Conservation (phyloP, 2,797 vertebrate species). For the Ptychadena robeensis region DNA sequence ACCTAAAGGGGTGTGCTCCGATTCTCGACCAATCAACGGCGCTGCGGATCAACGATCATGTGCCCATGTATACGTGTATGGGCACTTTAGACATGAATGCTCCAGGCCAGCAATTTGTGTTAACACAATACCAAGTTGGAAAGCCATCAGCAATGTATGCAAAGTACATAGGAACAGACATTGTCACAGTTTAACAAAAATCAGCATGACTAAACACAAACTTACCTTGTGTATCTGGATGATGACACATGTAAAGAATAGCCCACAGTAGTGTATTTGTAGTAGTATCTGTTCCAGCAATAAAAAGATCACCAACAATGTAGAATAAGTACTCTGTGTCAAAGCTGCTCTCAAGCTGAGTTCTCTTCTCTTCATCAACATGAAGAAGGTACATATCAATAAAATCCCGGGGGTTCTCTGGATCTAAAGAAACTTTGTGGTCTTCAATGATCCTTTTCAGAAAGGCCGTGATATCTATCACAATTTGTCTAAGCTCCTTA, state of each 20-base stretch:
- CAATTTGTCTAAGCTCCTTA: slow-evolving; percentile 83
- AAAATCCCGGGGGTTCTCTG: slow-evolving; percentile 85
- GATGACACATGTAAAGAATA: slow-evolving; percentile 87
- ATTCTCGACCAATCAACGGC: too few relatives aligned
- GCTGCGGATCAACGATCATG: too few relatives aligned
- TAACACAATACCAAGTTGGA: too few relatives aligned
- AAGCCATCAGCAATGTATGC: too few relatives aligned
- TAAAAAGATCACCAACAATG: slow-evolving; percentile 92
- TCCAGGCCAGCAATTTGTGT: too few relatives aligned
- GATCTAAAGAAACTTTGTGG: slow-evolving; percentile 83
- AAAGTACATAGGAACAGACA: too few relatives aligned
- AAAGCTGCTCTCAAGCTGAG: slow-evolving; percentile 78
- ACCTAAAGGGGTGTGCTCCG: too few relatives aligned
- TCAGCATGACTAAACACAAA: too few relatives aligned
- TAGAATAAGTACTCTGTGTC: slow-evolving; percentile 93
- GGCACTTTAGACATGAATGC: too few relatives aligned
- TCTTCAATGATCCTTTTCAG: slow-evolving; percentile 86
- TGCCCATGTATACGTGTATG: too few relatives aligned
- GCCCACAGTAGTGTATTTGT: slow-evolving; percentile 92
- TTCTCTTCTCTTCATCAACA: slow-evolving; percentile 71
- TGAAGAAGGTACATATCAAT: slow-evolving; percentile 94
- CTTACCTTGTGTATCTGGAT: slow-evolving; percentile 89
- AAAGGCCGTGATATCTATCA: slow-evolving; percentile 85
- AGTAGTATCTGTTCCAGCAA: slow-evolving; percentile 95
- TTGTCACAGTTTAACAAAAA: too few relatives aligned